These are phyloP conservation scores for Sminthurides aquaticus DNA, from an alignment of 2,888 invertebrate genomes.

Conservation along the genomic window DNA sequence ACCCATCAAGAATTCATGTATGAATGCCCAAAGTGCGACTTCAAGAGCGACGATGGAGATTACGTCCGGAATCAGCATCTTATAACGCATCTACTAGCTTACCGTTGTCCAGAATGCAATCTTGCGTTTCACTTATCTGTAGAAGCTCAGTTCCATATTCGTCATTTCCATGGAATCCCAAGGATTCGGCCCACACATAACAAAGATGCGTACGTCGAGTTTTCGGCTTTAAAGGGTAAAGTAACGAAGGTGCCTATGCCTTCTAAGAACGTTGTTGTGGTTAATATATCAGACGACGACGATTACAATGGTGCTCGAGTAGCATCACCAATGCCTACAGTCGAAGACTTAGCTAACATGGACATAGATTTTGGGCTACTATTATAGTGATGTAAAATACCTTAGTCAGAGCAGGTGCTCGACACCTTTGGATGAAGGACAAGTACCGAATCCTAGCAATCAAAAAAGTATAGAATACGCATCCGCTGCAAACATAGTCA, in stretches of 20 bases:
- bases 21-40: slow-evolving; percentile 27
- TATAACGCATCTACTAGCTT: slow-evolving; percentile 23
- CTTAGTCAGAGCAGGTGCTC: not conserved
- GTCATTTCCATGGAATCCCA: slow-evolving; percentile 23
- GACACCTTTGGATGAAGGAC: no score
- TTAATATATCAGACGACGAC: slow-evolving; percentile 18
- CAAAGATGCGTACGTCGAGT: slow-evolving; percentile 15
- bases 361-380: not conserved
- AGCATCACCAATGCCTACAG: slow-evolving; percentile 4
- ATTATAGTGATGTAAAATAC: no score
- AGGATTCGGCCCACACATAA: slow-evolving; percentile 14
- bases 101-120: slow-evolving; percentile 24
- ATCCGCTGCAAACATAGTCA: not conserved
- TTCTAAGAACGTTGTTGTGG: slow-evolving; percentile 1
- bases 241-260: slow-evolving; percentile 5
- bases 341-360: not conserved
- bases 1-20: not conserved
- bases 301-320: not conserved
- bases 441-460: no score
- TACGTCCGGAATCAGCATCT: slow-evolving; percentile 26
- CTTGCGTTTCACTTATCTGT: slow-evolving; percentile 18
- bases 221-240: slow-evolving; percentile 13
- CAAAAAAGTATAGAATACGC: not conserved
- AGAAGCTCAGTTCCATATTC: slow-evolving; percentile 29
- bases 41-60: slow-evolving; percentile 18